Evolutionary conservation across 2,888 invertebrate species (phyloP).

Genomic region (Prosopocoilus inquinatus): DNA sequence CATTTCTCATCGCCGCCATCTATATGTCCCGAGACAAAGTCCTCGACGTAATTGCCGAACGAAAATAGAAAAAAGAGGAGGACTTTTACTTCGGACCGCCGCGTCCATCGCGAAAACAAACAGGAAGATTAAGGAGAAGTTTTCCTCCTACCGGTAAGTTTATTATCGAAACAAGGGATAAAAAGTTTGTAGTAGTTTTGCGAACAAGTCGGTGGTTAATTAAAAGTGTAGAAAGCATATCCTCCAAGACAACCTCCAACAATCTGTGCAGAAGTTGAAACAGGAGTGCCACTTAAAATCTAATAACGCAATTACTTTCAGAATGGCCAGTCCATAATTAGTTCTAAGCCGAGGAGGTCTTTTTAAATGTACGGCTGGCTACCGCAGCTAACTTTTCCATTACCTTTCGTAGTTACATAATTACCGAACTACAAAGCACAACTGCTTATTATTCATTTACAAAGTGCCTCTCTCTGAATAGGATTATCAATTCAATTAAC

Average conservation of each 20-base stretch:
- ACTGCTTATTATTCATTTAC: not conserved
- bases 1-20: conserved; percentile 44
- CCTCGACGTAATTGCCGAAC: not conserved
- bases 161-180: no score
- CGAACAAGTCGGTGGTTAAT: no score
- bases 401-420: conserved; percentile 5
- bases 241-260: not conserved
- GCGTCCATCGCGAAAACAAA: not conserved
- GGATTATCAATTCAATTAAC: no score
- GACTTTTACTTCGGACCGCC: not conserved
- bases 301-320: conserved; percentile 20
- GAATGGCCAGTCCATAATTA: conserved; percentile 20
- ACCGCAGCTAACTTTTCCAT: conserved; percentile 21
- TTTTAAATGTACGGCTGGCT: no score
- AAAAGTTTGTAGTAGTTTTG: no score
- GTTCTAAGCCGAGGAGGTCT: conserved; percentile 15
- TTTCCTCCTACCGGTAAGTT: no score
- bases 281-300: conserved; percentile 4
- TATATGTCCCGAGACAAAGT: conserved; percentile 38
- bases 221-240: not conserved
- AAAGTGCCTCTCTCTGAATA: not conserved
- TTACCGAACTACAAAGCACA: conserved; percentile 1
- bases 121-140: no score
- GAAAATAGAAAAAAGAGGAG: not conserved
- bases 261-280: conserved; percentile 1